Conservation (phyloP, 2,888 invertebrate genomes). For the Rhimphoctona megacephalus region DNA sequence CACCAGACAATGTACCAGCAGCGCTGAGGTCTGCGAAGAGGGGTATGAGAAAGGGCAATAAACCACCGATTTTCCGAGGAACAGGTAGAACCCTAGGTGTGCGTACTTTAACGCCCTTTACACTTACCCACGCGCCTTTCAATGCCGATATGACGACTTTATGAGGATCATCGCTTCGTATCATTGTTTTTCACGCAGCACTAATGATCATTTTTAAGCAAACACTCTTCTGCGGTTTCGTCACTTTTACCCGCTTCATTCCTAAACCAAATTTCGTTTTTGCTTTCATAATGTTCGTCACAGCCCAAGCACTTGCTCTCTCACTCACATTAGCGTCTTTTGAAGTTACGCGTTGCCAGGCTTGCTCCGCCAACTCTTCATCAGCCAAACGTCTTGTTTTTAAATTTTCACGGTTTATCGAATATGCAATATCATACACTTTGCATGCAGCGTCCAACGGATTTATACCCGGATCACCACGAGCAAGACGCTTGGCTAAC, state of each 20-base stretch:
- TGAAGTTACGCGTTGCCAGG: too few species aligned
- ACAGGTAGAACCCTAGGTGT: too few species aligned
- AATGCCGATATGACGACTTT: not conserved
- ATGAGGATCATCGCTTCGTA: too few species aligned
- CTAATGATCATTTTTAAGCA: not conserved
- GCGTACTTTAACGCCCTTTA: not conserved
- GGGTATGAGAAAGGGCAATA: not conserved
- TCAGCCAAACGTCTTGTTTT: not conserved
- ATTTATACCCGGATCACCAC: too few species aligned
- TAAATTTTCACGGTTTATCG: not conserved
- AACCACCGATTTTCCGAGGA: conserved; percentile 22
- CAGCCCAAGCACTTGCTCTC: too few species aligned
- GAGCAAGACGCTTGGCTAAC: too few species aligned
- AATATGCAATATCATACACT: not conserved
- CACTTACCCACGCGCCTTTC: not conserved
- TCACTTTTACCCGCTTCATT: not conserved
- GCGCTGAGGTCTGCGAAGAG: too few species aligned
- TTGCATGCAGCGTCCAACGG: not conserved
- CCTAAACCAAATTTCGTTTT: not conserved
- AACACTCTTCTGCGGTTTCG: not conserved
- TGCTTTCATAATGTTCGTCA: too few species aligned
- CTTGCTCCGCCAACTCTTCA: not conserved
- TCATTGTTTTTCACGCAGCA: not conserved
- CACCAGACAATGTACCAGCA: too few species aligned
- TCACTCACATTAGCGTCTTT: too few species aligned